Evolutionary conservation across 2,113 vertebrate genomes (phyloP).

Genomic region (Prunella fulvescens): DNA sequence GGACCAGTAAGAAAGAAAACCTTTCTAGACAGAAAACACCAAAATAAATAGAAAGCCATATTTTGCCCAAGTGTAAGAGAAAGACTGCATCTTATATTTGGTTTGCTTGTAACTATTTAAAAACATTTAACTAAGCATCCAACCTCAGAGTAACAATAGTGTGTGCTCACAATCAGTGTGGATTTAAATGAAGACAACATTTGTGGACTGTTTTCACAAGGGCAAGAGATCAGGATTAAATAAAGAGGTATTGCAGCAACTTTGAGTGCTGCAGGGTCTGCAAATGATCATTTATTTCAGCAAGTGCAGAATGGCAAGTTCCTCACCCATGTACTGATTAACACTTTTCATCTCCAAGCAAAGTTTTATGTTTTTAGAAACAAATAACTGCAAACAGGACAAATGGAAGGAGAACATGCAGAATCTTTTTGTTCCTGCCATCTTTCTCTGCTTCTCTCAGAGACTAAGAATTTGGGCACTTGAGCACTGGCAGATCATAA

Average conservation of each 20-base stretch:
- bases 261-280: neutral
- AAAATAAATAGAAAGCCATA: neutral
- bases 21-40: neutral
- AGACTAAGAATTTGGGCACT: neutral
- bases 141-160: neutral
- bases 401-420: neutral
- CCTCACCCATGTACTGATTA: rapidly evolving
- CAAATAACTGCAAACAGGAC: rapidly evolving
- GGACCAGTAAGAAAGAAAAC: neutral
- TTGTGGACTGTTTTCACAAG: neutral
- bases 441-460: neutral
- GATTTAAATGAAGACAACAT: neutral
- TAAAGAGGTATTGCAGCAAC: neutral
- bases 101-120: neutral
- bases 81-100: neutral
- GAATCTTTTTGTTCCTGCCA: neutral
- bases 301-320: neutral
- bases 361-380: neutral
- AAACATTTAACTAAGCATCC: neutral
- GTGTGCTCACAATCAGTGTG: rapidly evolving
- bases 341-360: neutral
- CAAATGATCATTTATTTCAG: neutral
- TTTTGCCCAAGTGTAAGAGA: neutral
- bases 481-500: neutral
- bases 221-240: neutral